phyloP scores from a whole-genome alignment of 2,113 vertebrate species.

The Rissa tridactyla region DNA sequence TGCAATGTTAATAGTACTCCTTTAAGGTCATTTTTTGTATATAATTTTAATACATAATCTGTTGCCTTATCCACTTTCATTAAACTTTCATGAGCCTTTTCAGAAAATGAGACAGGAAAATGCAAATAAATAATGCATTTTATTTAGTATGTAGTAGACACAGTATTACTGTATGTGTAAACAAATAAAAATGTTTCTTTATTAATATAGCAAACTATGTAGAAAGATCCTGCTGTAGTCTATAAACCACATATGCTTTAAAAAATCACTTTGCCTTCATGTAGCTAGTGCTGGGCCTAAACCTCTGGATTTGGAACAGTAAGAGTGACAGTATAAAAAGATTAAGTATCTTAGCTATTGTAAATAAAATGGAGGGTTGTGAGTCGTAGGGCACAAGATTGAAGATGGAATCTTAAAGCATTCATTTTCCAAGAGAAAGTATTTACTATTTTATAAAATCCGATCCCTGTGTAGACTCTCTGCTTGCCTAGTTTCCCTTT shows the following conservation, averaged over 20 bases:
- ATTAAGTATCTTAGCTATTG: not conserved
- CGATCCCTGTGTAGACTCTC: not conserved
- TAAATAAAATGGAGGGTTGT: not conserved
- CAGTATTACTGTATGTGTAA: constrained; percentile 23
- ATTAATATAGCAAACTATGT: constrained; percentile 8
- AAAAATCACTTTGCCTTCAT: not conserved
- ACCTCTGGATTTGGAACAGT: not conserved
- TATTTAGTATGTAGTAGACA: constrained; percentile 32
- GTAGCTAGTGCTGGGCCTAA: not conserved
- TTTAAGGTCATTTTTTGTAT: constrained; percentile 1
- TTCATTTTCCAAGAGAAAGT: not conserved
- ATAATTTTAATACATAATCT: not conserved
- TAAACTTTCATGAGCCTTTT: constrained; percentile 47
- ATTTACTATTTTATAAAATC: constrained; percentile 22
- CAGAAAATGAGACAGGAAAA: constrained; percentile 44
- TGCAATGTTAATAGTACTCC: not conserved
- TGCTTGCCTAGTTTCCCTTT: not conserved
- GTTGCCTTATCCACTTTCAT: constrained; percentile 13
- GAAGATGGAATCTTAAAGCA: not conserved
- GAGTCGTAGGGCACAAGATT: not conserved
- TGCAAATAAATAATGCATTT: constrained; percentile 50
- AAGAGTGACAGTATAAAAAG: not conserved
- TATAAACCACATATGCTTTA: not conserved
- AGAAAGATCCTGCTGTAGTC: not conserved
- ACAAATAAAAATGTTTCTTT: constrained; percentile 25